These are phyloP conservation scores for Drosophila nikananu DNA, from an alignment of 1,140 invertebrate species.

Conservation along the genomic window DNA sequence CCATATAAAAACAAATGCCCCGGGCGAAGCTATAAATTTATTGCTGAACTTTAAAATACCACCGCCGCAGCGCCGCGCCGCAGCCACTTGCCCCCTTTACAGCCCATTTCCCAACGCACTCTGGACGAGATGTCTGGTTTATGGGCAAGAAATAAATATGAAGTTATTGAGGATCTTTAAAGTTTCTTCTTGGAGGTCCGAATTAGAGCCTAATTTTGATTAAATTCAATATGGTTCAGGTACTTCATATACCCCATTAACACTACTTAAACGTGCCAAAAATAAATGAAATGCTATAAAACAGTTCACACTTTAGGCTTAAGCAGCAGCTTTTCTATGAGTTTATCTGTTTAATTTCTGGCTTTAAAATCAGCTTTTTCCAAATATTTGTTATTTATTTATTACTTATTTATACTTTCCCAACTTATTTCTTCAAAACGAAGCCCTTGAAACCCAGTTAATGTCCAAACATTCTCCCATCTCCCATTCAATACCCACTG, in stretches of 20 bases:
- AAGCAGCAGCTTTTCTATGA: no score
- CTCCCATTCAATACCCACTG: not conserved
- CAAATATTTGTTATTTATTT: not conserved
- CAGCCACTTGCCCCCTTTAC: conserved; percentile 49
- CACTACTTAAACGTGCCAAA: not conserved
- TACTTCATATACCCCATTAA: not conserved
- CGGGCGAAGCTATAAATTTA: conserved; percentile 75
- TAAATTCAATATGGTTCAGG: not conserved
- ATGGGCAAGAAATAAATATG: conserved; percentile 3
- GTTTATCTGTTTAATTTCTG: not conserved
- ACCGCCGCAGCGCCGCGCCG: conserved; percentile 32
- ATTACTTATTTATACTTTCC: not conserved
- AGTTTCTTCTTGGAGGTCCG: not conserved
- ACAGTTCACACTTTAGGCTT: not conserved
- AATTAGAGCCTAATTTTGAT: not conserved
- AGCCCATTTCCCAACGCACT: conserved; percentile 4
- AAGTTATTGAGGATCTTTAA: not conserved
- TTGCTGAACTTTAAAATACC: conserved; percentile 82
- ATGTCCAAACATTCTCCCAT: not conserved
- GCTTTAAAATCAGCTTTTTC: not conserved
- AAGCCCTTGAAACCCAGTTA: not conserved
- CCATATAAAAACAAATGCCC: conserved; percentile 61
- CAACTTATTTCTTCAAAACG: not conserved
- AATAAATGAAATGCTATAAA: not conserved
- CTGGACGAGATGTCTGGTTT: conserved; percentile 9